Conservation (phyloP, 2,888 invertebrate genomes). For the Platypus cylindrus region DNA sequence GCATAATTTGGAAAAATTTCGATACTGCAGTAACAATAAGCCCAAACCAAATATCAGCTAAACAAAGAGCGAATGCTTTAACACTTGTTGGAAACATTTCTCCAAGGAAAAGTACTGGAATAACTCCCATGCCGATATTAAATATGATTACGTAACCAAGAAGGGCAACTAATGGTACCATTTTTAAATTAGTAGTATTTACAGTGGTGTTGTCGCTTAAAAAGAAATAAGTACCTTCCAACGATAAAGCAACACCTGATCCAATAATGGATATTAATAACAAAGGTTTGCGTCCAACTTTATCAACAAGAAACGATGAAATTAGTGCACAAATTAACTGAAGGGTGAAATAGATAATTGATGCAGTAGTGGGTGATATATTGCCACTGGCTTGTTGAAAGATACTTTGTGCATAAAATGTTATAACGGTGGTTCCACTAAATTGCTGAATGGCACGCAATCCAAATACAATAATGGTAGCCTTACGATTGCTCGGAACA, state of each 20-base stretch:
- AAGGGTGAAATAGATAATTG: constrained; percentile 34
- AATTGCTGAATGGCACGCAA: constrained; percentile 43
- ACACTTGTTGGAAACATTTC: constrained; percentile 45
- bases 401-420: constrained; percentile 45
- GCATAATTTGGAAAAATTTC: constrained; percentile 38
- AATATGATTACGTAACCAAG: constrained; percentile 39
- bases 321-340: constrained; percentile 44
- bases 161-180: constrained; percentile 38
- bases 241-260: constrained; percentile 32
- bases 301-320: constrained; percentile 46
- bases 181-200: constrained; percentile 30
- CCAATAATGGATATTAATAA: constrained; percentile 39
- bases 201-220: constrained; percentile 30
- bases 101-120: constrained; percentile 40
- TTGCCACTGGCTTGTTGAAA: constrained; percentile 32
- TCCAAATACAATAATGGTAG: constrained; percentile 48
- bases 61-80: constrained; percentile 43
- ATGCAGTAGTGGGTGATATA: constrained; percentile 30
- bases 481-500: constrained; percentile 46
- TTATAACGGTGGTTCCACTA: constrained; percentile 49
- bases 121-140: constrained; percentile 39
- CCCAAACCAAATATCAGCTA: constrained; percentile 41
- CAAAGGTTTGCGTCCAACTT: constrained; percentile 40
- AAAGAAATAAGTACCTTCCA: constrained; percentile 38
- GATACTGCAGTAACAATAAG: constrained; percentile 37